Evolutionary conservation across 2,113 vertebrate species (phyloP).

Genomic region (Oreochromis spilurus): DNA sequence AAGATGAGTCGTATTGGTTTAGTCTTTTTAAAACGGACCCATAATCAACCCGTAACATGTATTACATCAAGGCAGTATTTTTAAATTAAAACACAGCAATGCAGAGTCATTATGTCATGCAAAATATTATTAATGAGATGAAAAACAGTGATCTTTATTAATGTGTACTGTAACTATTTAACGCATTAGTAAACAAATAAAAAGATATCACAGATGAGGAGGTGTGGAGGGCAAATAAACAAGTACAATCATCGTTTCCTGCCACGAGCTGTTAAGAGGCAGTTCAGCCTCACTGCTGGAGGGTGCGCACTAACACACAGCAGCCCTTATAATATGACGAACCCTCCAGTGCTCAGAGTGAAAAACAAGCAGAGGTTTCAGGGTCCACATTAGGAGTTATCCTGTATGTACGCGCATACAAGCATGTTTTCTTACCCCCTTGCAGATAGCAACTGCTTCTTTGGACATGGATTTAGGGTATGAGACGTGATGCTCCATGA

Average conservation of each 20-base stretch:
- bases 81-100: not conserved
- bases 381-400: not conserved
- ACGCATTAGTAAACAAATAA: not conserved
- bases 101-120: not conserved
- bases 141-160: not conserved
- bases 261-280: not conserved
- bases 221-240: not conserved
- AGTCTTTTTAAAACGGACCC: not conserved
- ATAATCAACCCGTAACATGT: not conserved
- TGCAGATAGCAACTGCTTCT: slow-evolving; percentile 98
- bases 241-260: not conserved
- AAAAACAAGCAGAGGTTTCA: not conserved
- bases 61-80: not conserved
- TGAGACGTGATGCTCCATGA: slow-evolving; percentile 98
- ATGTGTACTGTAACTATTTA: not conserved
- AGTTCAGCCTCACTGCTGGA: not conserved
- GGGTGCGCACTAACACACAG: not conserved
- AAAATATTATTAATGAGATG: not conserved
- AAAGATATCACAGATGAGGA: not conserved
- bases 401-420: not conserved
- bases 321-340: not conserved
- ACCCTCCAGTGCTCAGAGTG: not conserved
- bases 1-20: not conserved
- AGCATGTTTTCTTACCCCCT: slow-evolving; percentile 81
- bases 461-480: slow-evolving; percentile 97